phyloP scores from a whole-genome alignment of 1,140 invertebrate species.

The Zelostemma sp. region DNA sequence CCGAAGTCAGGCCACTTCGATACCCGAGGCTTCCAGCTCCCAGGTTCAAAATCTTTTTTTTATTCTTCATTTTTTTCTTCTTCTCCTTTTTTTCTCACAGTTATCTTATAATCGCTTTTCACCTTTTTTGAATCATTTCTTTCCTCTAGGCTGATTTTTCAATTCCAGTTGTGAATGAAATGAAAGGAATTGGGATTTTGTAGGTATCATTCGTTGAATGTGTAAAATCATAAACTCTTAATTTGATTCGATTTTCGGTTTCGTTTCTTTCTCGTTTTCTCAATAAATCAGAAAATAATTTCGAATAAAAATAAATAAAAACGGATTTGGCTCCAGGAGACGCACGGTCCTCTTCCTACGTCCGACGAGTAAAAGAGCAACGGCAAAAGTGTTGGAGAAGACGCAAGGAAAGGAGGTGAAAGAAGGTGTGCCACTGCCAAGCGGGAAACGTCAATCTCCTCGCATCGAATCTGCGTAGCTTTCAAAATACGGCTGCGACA shows the following conservation, averaged over 20 bases:
- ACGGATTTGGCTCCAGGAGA: slow-evolving; percentile 28
- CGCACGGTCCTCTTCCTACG: slow-evolving; percentile 51
- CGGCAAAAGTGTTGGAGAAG: slow-evolving; percentile 5
- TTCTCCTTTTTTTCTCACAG: background rate
- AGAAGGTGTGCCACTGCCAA: slow-evolving; percentile 40
- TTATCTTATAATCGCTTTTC: too few species aligned
- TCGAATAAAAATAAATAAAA: too few species aligned
- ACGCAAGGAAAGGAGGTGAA: slow-evolving; percentile 14
- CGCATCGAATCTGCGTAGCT: background rate
- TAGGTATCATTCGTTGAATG: too few species aligned
- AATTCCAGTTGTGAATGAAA: too few species aligned
- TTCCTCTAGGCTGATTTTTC: too few species aligned
- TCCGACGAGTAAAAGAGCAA: slow-evolving; percentile 15
- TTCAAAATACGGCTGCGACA: background rate
- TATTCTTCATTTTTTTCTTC: slow-evolving; percentile 1
- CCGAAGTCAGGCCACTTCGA: slow-evolving; percentile 24
- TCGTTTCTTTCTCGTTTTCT: too few species aligned
- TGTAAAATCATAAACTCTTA: too few species aligned
- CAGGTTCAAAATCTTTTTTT: slow-evolving; percentile 26
- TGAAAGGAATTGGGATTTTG: too few species aligned
- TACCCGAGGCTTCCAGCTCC: slow-evolving; percentile 44
- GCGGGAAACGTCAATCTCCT: slow-evolving; percentile 27
- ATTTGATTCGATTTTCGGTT: too few species aligned
- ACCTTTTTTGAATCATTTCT: too few species aligned
- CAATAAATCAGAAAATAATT: too few species aligned